Percentiles rank a stretch among this genome's conserved stretches.
phyloP scores from a whole-genome alignment of 2,888 invertebrate genomes.

The Noctuana brunneofusca region DNA sequence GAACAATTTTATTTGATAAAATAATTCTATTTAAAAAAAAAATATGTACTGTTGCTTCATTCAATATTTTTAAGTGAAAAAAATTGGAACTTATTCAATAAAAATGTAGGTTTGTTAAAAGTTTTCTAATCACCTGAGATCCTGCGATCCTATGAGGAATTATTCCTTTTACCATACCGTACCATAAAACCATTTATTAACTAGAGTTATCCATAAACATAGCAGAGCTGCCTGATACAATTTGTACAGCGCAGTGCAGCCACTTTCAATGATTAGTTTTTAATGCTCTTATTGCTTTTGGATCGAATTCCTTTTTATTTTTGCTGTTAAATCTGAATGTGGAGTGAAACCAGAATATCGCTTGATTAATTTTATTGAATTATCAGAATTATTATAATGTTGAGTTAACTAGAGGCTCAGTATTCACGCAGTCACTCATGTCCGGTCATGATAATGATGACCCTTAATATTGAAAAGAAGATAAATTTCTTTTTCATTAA shows the following conservation, averaged over 20 bases:
- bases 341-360: background rate
- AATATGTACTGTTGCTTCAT: too few species aligned
- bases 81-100: too few species aligned
- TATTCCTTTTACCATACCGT: background rate
- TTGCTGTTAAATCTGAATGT: background rate
- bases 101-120: background rate
- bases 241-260: background rate
- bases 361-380: too few species aligned
- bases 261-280: conserved; percentile 7
- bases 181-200: background rate
- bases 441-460: too few species aligned
- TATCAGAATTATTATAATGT: too few species aligned
- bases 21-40: too few species aligned
- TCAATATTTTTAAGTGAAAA: too few species aligned
- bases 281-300: conserved; percentile 1
- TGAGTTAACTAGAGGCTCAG: too few species aligned
- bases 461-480: too few species aligned
- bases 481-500: too few species aligned
- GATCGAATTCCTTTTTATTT: background rate
- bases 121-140: background rate
- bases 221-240: background rate
- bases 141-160: background rate
- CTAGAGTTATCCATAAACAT: background rate
- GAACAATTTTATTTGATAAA: too few species aligned
- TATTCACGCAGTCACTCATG: too few species aligned